Evolutionary conservation across 2,888 invertebrate species (phyloP).

Genomic region (Eristalis pertinax): DNA sequence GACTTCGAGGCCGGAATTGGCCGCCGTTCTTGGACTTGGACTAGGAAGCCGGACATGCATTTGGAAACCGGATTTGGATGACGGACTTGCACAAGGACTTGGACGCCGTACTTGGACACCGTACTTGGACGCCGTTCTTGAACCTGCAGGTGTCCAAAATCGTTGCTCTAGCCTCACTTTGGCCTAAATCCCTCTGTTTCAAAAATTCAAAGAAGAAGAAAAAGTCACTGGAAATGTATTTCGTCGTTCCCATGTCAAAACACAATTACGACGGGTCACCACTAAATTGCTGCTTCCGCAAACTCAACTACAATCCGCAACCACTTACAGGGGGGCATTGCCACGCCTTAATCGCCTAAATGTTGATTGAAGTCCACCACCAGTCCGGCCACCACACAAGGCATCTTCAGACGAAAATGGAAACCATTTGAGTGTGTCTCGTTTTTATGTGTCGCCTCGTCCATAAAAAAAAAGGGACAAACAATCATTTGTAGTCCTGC

Average conservation of each 20-base stretch:
- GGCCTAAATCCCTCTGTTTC: too few species aligned
- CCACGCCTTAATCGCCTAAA: not conserved
- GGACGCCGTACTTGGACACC: too few species aligned
- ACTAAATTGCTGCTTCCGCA: not conserved
- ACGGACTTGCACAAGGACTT: too few species aligned
- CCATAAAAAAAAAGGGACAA: not conserved
- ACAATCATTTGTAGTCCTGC: not conserved
- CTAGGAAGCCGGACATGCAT: too few species aligned
- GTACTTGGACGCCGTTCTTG: too few species aligned
- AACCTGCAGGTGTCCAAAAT: too few species aligned
- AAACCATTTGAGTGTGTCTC: not conserved
- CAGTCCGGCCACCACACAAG: not conserved
- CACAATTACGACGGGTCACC: not conserved
- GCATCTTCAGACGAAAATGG: not conserved
- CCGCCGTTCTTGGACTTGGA: too few species aligned
- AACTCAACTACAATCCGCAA: not conserved
- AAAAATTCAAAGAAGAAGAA: too few species aligned
- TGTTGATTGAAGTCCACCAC: not conserved
- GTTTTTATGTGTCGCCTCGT: not conserved
- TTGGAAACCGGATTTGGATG: too few species aligned
- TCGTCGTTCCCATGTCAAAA: not conserved
- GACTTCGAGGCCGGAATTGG: too few species aligned
- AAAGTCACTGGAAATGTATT: too few species aligned
- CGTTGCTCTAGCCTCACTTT: too few species aligned
- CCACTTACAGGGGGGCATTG: not conserved